These are phyloP conservation scores for Notarius quadriscutis DNA, from an alignment of 2,113 vertebrate species.

Conservation along the genomic window DNA sequence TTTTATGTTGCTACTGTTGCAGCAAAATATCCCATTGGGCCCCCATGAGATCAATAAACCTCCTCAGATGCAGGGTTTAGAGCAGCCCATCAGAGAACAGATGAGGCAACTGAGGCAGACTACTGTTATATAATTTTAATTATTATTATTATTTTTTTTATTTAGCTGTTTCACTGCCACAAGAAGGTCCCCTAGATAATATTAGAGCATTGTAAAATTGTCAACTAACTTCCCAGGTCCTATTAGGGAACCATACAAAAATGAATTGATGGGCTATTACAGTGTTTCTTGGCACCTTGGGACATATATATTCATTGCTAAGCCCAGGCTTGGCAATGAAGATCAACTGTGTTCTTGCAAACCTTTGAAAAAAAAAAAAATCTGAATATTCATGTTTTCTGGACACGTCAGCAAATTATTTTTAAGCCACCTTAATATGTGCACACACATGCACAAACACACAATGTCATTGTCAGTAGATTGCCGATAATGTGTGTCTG, in stretches of 20 bases:
- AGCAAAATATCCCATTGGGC: not conserved
- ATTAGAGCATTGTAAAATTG: not conserved
- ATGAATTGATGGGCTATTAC: constrained; percentile 10
- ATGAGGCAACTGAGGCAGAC: not conserved
- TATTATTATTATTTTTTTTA: constrained; percentile 19
- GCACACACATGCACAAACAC: not conserved
- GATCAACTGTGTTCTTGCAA: not conserved
- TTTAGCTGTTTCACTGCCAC: not conserved
- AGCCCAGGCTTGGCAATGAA: not conserved
- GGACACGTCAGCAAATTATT: constrained; percentile 1
- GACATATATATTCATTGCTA: constrained; percentile 7
- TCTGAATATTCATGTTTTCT: constrained; percentile 8
- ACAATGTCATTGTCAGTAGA: not conserved
- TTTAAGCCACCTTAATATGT: constrained; percentile 7
- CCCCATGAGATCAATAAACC: constrained; percentile 20
- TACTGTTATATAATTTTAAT: not conserved
- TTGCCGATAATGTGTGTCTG: constrained; percentile 26
- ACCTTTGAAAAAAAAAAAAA: not conserved
- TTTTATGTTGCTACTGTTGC: constrained; percentile 7
- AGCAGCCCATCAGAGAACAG: constrained; percentile 10
- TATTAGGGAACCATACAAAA: constrained; percentile 16
- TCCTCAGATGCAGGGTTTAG: not conserved
- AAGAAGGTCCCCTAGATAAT: constrained; percentile 22
- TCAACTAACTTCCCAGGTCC: not conserved
- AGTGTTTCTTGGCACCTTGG: not conserved